Evolutionary conservation across 1,140 invertebrate species (phyloP), one percentile per base, ranked within the genome.

Genomic region (Drosophila oshimai): DNA sequence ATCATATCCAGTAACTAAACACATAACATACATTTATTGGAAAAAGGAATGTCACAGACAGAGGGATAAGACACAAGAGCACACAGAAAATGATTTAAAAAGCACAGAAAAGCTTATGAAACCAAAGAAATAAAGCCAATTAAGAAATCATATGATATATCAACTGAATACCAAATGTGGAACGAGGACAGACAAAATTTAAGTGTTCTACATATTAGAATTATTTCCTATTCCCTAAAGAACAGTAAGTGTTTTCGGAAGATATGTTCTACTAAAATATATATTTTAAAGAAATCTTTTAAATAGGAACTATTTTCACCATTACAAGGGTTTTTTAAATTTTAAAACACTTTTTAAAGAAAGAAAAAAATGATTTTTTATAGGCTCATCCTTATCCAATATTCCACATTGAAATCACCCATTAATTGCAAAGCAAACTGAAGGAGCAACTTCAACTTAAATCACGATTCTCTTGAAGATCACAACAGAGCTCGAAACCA

Each of bases 81-180:
- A 60, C 45, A 65, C 44, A 68, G 29, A 65, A 22, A 51, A 57
- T 20, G 3, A 12, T 34, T n/a, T 18, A 20, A 39, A 28, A 65
- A 24, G 51, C 57, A 60, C 26, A 65, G 33, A 42, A 64, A 64
- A 54, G 47, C 44, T 42, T 22, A 12, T 34, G 0, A 51, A 58
- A 33, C 6, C 0, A 18, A 60, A 42, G 4, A 3, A 3, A 3
- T 18, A 31, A 22, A 20, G 28, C 46, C 17, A 49, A 49, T 17
- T 18, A 13, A 33, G 6, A 20, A 33, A n/a, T 47, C 2, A 29
- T 15, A 46, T 28, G 22, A 9, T n/a, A 18, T 6, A 1, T 24
- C 12, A 51, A n/a, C n/a, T n/a, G n/a, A n/a, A n/a, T n/a, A n/a
- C n/a, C n/a, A n/a, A n/a, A 22, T 4, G 10, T 31, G n/a, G 15